phyloP scores from a whole-genome alignment of 2,797 vertebrate genomes.

The Gadopsis bispinosus region DNA sequence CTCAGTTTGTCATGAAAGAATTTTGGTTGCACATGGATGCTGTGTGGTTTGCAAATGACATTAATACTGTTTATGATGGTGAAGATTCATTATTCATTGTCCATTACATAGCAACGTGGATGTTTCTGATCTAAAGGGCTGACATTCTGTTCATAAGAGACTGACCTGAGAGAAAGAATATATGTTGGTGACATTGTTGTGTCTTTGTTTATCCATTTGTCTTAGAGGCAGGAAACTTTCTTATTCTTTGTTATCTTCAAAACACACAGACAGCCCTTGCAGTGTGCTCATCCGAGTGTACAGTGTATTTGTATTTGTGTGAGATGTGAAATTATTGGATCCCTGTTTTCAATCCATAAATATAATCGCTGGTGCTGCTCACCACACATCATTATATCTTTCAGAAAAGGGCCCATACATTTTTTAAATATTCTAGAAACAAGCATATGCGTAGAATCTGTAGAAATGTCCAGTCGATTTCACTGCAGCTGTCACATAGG shows the following conservation, averaged over 20 bases:
- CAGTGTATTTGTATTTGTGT: conserved; percentile 22
- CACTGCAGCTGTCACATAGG: conserved; percentile 14
- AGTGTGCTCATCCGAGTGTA: conserved; percentile 5
- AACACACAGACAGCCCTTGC: conserved; percentile 13
- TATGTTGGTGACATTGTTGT: conserved; percentile 4
- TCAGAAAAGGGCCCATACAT: not conserved
- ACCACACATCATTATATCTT: conserved; percentile 7
- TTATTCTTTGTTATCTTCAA: conserved; percentile 31
- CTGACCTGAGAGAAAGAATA: conserved; percentile 9
- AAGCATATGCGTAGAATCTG: not conserved
- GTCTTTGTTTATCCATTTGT: conserved; percentile 47
- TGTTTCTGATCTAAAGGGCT: not conserved
- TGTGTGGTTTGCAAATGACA: not conserved
- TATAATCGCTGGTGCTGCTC: conserved; percentile 4
- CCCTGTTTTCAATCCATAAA: conserved; percentile 7
- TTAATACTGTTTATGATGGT: not conserved
- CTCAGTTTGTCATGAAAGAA: not conserved
- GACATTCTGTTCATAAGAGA: conserved; percentile 14
- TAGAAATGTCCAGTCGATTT: conserved; percentile 13
- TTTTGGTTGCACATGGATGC: not conserved
- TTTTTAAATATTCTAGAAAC: conserved; percentile 22
- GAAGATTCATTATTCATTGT: not conserved
- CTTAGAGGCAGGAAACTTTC: conserved; percentile 5
- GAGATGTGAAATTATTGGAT: conserved; percentile 28
- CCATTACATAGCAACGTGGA: not conserved